Evolutionary conservation across 2,113 vertebrate genomes (phyloP).

Genomic region (Strigops habroptila): DNA sequence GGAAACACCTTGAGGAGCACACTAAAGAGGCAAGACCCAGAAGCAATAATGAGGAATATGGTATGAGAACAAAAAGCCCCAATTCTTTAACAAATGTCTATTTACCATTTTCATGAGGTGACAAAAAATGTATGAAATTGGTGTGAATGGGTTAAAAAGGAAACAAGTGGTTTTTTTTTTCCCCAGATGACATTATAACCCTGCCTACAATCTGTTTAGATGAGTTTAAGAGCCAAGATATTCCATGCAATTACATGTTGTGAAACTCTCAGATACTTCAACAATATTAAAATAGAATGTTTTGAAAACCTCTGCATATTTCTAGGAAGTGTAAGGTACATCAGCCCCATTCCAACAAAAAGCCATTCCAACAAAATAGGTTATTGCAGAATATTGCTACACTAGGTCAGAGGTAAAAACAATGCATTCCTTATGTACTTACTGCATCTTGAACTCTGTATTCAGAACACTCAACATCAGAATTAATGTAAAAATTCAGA

Average conservation of each 20-base stretch:
- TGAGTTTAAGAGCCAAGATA: background rate
- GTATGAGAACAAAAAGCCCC: background rate
- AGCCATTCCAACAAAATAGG: background rate
- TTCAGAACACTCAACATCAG: background rate
- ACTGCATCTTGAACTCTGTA: constrained; percentile 43
- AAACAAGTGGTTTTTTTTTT: background rate
- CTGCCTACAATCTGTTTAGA: constrained; percentile 6
- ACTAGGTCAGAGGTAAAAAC: constrained; percentile 49
- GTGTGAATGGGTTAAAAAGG: background rate
- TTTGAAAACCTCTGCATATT: constrained; percentile 52
- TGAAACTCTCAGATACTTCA: constrained; percentile 34
- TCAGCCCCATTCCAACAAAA: constrained; percentile 14
- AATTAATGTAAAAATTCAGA: background rate
- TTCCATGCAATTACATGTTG: constrained; percentile 5
- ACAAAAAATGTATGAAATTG: background rate
- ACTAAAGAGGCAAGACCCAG: background rate
- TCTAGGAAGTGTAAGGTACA: constrained; percentile 53
- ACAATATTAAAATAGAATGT: constrained; percentile 15
- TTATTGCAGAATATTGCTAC: constrained; percentile 28
- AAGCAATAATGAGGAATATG: background rate
- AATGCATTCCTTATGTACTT: constrained; percentile 4
- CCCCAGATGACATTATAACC: background rate
- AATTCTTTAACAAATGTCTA: background rate
- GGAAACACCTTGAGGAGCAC: background rate
- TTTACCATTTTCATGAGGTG: background rate